Evolutionary conservation across 1,140 invertebrate species (phyloP), one percentile per base, ranked within the genome.

Genomic region (Brachionus sp.): DNA sequence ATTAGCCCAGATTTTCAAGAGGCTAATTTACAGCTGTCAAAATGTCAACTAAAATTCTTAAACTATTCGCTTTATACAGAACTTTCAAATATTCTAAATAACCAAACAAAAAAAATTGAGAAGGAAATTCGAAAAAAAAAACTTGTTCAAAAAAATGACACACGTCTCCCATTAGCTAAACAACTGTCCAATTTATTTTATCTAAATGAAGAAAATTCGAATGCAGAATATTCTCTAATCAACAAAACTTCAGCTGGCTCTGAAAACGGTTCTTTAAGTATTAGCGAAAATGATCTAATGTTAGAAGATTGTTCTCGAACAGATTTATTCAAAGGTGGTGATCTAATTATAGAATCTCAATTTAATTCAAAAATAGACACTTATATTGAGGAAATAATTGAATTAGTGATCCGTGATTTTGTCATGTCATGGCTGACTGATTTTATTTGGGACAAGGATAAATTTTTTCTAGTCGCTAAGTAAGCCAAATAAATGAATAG

Each of bases 351-450:
- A 7, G 70, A 75, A 16, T 46, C 70, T 46, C 70, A 70, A 16
- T 70, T 70, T 10, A 70, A 75, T 75, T 75, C 33, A 84, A 93
- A 93, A 84, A 93, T 95, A 37, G 94, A 95, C 86, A 92, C 92
- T 86, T 92, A 94, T 84, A 86, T 95, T 12, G 93, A 95, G 85
- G 93, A 95, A 87, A 89, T 96, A 5, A 90, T 95, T 75, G 94
- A 95, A 87, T 91, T 93, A 86, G 88, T 92, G 66, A 89, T 95
- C 23, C 90, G 93, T 85, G 94, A 95, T 88, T 95, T 93, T 89
- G 90, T 96, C 75, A 89, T 92, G 13, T 89, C 90, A 68, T 95
- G 93, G 93, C 89, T 95, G 35, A 92, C 91, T 84, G 92, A 92
- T 35, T 88, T 93, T 25, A 90, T 92, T 4, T 90, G 91, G 85